Conservation (phyloP, 2,888 invertebrate genomes). For the Limnephilus auricula region DNA sequence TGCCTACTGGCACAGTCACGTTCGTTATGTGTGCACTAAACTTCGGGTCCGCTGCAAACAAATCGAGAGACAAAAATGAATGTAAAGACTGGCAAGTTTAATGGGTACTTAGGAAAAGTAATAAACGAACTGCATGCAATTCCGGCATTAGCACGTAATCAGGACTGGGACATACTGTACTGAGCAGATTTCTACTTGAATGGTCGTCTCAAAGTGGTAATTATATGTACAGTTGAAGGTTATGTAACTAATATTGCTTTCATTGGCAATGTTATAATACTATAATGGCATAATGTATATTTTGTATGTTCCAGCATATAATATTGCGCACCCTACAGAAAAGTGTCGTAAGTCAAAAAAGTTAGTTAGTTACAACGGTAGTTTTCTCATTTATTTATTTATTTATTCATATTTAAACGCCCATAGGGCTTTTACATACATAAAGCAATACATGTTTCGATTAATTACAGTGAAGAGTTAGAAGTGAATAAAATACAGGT, state of each 20-base stretch:
- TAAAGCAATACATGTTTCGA: too few species aligned
- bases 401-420: too few species aligned
- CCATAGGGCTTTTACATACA: too few species aligned
- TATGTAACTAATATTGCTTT: background rate
- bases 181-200: background rate
- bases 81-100: constrained; percentile 6
- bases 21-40: constrained; percentile 90
- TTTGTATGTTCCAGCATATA: too few species aligned
- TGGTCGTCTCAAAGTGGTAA: background rate
- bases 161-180: background rate
- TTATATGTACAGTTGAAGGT: background rate
- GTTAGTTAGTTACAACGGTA: too few species aligned
- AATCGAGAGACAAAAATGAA: constrained; percentile 15
- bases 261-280: too few species aligned
- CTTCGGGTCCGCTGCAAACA: constrained; percentile 83
- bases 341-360: too few species aligned
- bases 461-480: too few species aligned
- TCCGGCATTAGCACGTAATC: constrained; percentile 16
- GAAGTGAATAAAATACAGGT: too few species aligned
- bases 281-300: too few species aligned
- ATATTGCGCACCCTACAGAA: too few species aligned
- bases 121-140: constrained; percentile 30
- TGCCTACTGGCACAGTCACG: constrained; percentile 89
- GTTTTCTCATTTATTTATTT: too few species aligned
- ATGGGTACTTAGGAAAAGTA: constrained; percentile 31